Base-by-base conservation (phyloP, 2,113 vertebrate genomes). In the Halichoerus grypus region DNA sequence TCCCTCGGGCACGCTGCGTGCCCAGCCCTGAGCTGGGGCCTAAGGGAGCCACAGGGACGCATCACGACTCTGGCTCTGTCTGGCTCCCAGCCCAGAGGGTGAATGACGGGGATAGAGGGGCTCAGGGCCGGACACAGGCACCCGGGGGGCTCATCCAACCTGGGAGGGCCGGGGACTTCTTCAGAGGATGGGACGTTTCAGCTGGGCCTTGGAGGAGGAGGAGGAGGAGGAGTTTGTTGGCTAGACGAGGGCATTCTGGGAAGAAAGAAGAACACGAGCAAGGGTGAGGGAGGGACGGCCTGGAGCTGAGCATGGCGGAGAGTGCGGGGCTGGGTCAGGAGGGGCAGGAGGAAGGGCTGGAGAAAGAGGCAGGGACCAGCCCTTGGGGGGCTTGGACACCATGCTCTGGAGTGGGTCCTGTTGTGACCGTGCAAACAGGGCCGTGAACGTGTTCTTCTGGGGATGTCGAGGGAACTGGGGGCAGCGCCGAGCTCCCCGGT, bases 11-110 rank as follows among this genome's bases (percentile, higher is more conserved):
- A 0, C 7, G 3, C 19, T 55, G 92, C 63, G 93, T 92, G 74
- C 93, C 89, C 88, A 82, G 69, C 93, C 59, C 87, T 4, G 16
- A 36, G n/a, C 72, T 16, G 2, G n/a, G 22, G 57, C 26, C 42
- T 3, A 10, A 21, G 8, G 46, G 11, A n/a, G 21, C n/a, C 39
- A 4, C 6, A 0, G 57, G 22, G 59, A 22, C 11, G 2, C 2
- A 2, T 7, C 31, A 10, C 3, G 0, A 7, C 9, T 4, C 0
- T 51, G 42, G 26, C 42, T 21, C 31, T 59, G 65, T 18, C 33
- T 0, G 2, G 65, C 53, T 57, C 42, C 19, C n/a, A 46, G 46
- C 24, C 5, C 0, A 0, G 1, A 13, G 31, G 2, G 5, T 4
- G 51, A 22, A 0, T 1, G n/a, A 57, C 8, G 49, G 12, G 9